Evolutionary conservation across 92 coral and sea anemone species (phyloP).

Genomic region (Galaxea fascicularis): DNA sequence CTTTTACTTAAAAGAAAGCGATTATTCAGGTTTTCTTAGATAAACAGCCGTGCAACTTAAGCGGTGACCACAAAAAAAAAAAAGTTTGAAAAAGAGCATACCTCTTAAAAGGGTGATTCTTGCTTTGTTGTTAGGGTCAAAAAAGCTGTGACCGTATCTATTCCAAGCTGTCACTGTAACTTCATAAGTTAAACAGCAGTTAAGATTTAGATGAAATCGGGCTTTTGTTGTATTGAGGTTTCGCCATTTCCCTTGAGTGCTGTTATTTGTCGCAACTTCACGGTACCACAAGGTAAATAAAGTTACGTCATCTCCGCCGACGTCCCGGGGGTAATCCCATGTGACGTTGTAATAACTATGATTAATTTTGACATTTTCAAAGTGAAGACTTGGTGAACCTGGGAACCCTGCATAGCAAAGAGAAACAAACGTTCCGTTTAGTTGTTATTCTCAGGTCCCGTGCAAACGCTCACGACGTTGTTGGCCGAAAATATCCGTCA

Average conservation of each 20-base stretch:
- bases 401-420: neutral
- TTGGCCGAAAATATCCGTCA: neutral
- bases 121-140: conserved; percentile 35
- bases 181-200: conserved; percentile 28
- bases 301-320: neutral
- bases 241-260: neutral
- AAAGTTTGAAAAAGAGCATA: neutral
- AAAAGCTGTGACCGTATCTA: conserved; percentile 20
- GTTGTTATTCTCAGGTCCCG: neutral
- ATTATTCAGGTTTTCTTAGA: too few species aligned
- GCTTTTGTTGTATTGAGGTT: neutral
- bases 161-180: conserved; percentile 50
- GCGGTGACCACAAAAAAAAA: neutral
- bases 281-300: neutral
- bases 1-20: too few species aligned
- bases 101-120: conserved; percentile 28
- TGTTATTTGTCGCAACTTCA: neutral
- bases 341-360: neutral
- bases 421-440: neutral
- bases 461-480: neutral
- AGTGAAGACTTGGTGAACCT: neutral
- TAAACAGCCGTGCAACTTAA: too few species aligned
- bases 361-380: neutral
- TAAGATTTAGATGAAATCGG: neutral
- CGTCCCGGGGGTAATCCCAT: neutral